A percentile compares a stretch with the other conserved stretches of the same genome.
These are phyloP conservation scores for Germaria angustata DNA, from an alignment of 2,888 invertebrate genomes.

Conservation along the genomic window DNA sequence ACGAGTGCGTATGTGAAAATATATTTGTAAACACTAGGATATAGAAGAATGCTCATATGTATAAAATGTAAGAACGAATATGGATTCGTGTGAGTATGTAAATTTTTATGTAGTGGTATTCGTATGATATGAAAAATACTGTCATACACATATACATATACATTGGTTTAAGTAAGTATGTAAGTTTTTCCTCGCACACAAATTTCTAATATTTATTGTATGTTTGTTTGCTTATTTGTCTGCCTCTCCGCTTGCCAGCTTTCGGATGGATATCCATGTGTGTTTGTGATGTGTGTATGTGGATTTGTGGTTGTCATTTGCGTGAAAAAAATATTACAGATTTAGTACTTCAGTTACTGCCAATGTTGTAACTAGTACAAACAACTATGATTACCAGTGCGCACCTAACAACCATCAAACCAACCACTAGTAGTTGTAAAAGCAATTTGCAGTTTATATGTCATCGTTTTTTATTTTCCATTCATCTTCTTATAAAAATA, in stretches of 20 bases:
- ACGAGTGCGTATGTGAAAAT: too few relatives aligned
- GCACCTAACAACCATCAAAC: not conserved
- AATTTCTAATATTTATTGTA: constrained; percentile 42
- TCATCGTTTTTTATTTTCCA: constrained; percentile 29
- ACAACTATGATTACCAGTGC: not conserved
- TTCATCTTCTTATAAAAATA: constrained; percentile 13
- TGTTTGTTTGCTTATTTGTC: not conserved
- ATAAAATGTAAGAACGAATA: not conserved
- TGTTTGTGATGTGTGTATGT: not conserved
- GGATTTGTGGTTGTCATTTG: constrained; percentile 53
- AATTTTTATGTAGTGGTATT: not conserved
- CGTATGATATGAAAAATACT: not conserved
- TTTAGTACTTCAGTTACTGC: constrained; percentile 20
- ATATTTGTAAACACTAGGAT: not conserved
- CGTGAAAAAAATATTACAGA: constrained; percentile 46
- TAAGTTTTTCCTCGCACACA: not conserved
- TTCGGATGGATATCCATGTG: not conserved
- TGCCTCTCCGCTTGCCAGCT: not conserved
- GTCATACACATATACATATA: not conserved
- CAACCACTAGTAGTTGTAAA: constrained; percentile 1
- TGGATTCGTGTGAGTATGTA: not conserved
- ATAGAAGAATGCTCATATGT: constrained; percentile 5
- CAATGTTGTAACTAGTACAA: constrained; percentile 2
- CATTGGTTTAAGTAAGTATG: not conserved
- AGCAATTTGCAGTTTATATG: constrained; percentile 51